Evolutionary conservation across 1,140 invertebrate genomes (phyloP).

Genomic region (Lepidurus apus): DNA sequence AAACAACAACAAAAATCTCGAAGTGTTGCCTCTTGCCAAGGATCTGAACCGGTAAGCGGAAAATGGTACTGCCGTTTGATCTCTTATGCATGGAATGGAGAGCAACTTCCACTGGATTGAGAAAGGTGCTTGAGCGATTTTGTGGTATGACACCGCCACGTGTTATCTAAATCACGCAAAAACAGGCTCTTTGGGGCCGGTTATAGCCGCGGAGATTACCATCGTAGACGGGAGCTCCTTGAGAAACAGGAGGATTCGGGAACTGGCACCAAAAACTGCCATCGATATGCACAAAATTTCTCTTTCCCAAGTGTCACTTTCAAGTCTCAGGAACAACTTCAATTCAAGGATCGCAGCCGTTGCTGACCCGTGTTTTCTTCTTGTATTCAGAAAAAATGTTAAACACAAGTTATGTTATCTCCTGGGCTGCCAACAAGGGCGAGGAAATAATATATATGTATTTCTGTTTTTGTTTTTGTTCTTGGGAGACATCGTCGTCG

Average conservation of each 20-base stretch:
- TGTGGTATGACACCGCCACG: neutral
- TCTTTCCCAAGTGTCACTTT: neutral
- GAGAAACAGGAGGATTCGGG: neutral
- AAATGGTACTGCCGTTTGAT: neutral
- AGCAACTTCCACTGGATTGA: neutral
- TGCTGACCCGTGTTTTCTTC: neutral
- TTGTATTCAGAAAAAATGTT: neutral
- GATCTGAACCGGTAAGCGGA: neutral
- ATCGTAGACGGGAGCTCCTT: neutral
- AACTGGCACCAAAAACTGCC: neutral
- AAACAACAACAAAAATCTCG: too few relatives aligned
- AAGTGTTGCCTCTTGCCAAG: neutral
- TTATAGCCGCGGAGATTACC: neutral
- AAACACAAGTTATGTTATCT: neutral
- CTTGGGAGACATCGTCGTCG: neutral
- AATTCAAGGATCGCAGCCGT: neutral
- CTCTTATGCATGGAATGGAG: conserved; percentile 6
- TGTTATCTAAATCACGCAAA: neutral
- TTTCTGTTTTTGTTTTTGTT: neutral
- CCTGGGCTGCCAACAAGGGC: neutral
- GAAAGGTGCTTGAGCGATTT: neutral
- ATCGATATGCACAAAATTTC: conserved; percentile 4
- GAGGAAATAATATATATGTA: neutral
- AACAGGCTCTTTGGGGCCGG: neutral
- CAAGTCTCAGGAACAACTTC: neutral